Evolutionary conservation across 2,888 invertebrate genomes (phyloP), one percentile per base, ranked within the genome.

Genomic region (Hecatera dysodea): DNA sequence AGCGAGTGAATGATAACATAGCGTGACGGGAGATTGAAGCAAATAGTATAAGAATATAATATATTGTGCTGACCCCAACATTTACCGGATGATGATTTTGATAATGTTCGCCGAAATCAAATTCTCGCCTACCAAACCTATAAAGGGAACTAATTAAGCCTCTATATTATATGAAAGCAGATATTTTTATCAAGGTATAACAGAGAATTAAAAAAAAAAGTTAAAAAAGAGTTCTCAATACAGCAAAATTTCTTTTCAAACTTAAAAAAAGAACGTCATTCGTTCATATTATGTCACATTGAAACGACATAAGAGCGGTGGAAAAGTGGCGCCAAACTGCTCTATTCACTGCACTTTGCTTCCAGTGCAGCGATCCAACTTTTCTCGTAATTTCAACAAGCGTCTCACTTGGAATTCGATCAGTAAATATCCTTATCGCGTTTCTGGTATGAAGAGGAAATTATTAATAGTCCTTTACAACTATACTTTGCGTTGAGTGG

Each of bases 401-500:
- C 59, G 70, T 75, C 78, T 73, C 71, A 78, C 72, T 81, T 66
- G 86, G 84, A 86, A 86, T 83, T 85, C 82, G 82, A 83, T 84
- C 84, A 81, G 86, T 83, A 88, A 89, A 87, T 84, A 87, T 82
- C 80, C 80, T 86, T 86, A 89, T 89, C 89, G 78, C 67, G 73
- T 79, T 80, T 84, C 86, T 79, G 80, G 84, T 64, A 76, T 72
- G 81, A 72, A 80, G 81, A 85, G 85, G 73, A 83, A 82, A 86
- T 86, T 87, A 89, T 88, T 87, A 86, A 85, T 86, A 87, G 81
- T 78, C 71, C 73, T 83, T 84, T 81, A 86, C 73, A 82, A 82
- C 84, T 86, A 86, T 87, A 86, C 87, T 89, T 89, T 87, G 87
- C 88, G 84, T 88, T 66, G 82, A 85, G 84, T 87, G 80, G 81